These are phyloP conservation scores for Synanthedon formicaeformis DNA, from an alignment of 2,888 invertebrate genomes.

Conservation along the genomic window DNA sequence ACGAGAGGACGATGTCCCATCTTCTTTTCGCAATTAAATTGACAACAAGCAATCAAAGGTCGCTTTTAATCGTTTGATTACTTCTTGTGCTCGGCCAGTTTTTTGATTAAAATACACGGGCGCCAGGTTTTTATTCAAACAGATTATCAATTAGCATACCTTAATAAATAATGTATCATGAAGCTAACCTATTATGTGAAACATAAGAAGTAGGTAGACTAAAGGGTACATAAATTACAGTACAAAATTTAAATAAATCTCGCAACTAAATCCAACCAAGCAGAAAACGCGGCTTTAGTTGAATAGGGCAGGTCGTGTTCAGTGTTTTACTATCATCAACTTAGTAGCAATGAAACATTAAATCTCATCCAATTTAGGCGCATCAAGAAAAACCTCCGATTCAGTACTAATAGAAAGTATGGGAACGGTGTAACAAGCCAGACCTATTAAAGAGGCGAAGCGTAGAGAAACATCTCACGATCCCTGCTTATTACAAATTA, in stretches of 20 bases:
- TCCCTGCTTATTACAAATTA: constrained; percentile 67
- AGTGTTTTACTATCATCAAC: constrained; percentile 20
- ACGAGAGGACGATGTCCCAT: constrained; percentile 3
- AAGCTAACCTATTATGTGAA: too few relatives aligned
- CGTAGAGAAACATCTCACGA: constrained; percentile 63
- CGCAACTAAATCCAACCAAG: too few relatives aligned
- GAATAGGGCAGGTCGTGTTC: not conserved
- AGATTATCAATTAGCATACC: too few relatives aligned
- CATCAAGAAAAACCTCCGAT: constrained; percentile 19
- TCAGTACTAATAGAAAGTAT: constrained; percentile 38
- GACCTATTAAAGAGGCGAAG: constrained; percentile 56
- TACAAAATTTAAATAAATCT: too few relatives aligned
- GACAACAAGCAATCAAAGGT: not conserved
- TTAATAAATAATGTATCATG: too few relatives aligned
- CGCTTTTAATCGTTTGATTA: not conserved
- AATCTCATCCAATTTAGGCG: constrained; percentile 41
- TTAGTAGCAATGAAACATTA: constrained; percentile 33
- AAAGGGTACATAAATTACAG: too few relatives aligned
- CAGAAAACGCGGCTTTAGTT: not conserved
- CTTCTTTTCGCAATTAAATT: constrained; percentile 4
- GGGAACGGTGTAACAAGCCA: constrained; percentile 59
- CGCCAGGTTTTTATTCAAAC: not conserved
- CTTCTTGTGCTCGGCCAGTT: not conserved
- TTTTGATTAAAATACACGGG: not conserved
- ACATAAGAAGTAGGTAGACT: too few relatives aligned